Conservation (phyloP, 2,113 vertebrate genomes). For the Carettochelys insculpta region DNA sequence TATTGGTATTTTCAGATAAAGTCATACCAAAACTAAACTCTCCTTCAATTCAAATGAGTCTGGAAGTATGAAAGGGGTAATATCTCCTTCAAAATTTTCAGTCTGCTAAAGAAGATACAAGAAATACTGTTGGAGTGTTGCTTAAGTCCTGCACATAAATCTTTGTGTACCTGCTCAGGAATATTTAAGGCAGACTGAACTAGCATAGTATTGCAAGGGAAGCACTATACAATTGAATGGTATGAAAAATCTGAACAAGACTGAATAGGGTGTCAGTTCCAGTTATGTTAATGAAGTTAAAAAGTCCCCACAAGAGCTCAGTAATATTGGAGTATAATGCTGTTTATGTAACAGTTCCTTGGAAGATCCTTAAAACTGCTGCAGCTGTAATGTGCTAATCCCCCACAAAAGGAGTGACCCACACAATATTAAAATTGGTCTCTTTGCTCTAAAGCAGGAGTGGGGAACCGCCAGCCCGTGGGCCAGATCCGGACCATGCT, state of each 20-base stretch:
- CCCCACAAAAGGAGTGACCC: conserved; percentile 36
- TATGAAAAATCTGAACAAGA: conserved; percentile 43
- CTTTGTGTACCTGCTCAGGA: conserved; percentile 17
- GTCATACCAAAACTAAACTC: neutral
- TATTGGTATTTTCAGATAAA: neutral
- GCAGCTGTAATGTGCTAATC: conserved; percentile 10
- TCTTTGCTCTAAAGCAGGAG: neutral
- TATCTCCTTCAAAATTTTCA: neutral
- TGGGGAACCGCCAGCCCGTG: too few species aligned
- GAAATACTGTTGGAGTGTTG: conserved; percentile 12
- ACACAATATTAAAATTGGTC: neutral
- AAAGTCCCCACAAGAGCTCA: conserved; percentile 34
- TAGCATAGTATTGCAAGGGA: conserved; percentile 31
- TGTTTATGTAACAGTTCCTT: neutral
- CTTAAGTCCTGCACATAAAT: conserved; percentile 13
- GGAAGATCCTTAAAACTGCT: conserved; percentile 33
- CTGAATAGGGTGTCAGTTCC: conserved; percentile 29
- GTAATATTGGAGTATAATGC: neutral
- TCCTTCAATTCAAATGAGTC: neutral
- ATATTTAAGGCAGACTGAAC: conserved; percentile 17
- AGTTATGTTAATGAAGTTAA: neutral
- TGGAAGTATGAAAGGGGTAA: neutral
- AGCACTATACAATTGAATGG: neutral
- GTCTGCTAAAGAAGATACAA: neutral
- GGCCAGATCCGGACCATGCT: too few species aligned